A percentile compares a stretch with the other conserved stretches of the same genome.
These are phyloP conservation scores for Vimba vimba DNA, from an alignment of 2,113 vertebrate species.

Conservation along the genomic window DNA sequence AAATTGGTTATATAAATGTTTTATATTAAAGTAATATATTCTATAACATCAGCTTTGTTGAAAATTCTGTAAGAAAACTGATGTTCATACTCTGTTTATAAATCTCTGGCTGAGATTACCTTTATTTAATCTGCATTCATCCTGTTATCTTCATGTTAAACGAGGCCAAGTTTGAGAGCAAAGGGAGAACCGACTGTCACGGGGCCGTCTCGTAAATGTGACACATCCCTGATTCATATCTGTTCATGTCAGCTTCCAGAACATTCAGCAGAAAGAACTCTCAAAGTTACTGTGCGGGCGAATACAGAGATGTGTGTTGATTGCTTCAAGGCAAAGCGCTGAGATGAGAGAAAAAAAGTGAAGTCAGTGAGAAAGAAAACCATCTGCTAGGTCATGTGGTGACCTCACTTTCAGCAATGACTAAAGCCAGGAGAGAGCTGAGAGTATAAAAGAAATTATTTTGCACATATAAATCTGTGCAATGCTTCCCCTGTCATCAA, in stretches of 20 bases:
- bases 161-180: constrained; percentile 32
- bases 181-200: constrained; percentile 57
- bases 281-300: not conserved
- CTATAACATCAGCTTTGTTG: not conserved
- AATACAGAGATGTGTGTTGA: not conserved
- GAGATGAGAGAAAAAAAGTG: constrained; percentile 1
- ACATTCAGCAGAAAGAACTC: constrained; percentile 2
- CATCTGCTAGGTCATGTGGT: not conserved
- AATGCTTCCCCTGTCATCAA: not conserved
- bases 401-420: not conserved
- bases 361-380: constrained; percentile 19
- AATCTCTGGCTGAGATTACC: constrained; percentile 48
- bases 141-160: constrained; percentile 23
- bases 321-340: constrained; percentile 11
- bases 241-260: constrained; percentile 6
- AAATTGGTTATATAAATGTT: not conserved
- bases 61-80: not conserved
- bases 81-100: constrained; percentile 2
- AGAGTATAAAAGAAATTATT: not conserved
- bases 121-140: constrained; percentile 51
- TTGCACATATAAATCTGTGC: not conserved
- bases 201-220: constrained; percentile 62
- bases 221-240: constrained; percentile 56
- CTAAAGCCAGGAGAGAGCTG: not conserved
- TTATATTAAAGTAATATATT: not conserved